Evolutionary conservation across 2,113 vertebrate genomes (phyloP), one percentile per base, ranked within the genome.

Genomic region (Campylomormyrus numenius): DNA sequence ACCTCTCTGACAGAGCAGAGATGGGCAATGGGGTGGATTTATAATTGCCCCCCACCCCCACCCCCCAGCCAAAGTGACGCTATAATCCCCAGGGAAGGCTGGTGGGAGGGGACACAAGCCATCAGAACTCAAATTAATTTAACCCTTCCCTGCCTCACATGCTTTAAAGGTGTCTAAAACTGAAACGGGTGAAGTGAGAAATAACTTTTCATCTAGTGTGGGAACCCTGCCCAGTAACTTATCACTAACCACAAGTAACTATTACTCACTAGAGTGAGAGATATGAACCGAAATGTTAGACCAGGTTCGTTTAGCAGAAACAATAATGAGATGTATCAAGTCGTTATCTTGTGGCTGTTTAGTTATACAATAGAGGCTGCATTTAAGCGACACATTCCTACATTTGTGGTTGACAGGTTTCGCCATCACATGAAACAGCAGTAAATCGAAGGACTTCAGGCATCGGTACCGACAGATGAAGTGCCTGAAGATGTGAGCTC

Each of bases 11-110:
- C 91, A 92, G 95, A 94, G 94, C 88, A 92, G 92, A 95, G 93
- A 94, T 94, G 95, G 95, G 93, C 93, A 92, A 92, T 91, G 90
- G 58, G 93, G 92, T 93, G 95, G 94, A 95, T 96, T 96, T 96
- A 96, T 96, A 96, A 96, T 62, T 91, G 92, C 93, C 94, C 85
- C 94, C 52, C 52, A 3, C 52, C 52, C 8, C 46, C 8, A 1
- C 8, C 91, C 91, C 90, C 91, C 93, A 94, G 93, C 93, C 93
- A 92, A 92, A 87, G 91, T 95, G 95, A 96, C 94, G 94, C 91
- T 93, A 95, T 96, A 95, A 95, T 95, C 95, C 95, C 91, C 94
- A 88, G 92, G 93, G 90, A 92, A 84, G 91, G 87, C 90, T 89
- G 90, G 91, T 90, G 93, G 93, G 92, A 95, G 94, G 95, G 93